Evolutionary conservation across 2,797 vertebrate genomes (phyloP).

Genomic region (Erethizon dorsatum): DNA sequence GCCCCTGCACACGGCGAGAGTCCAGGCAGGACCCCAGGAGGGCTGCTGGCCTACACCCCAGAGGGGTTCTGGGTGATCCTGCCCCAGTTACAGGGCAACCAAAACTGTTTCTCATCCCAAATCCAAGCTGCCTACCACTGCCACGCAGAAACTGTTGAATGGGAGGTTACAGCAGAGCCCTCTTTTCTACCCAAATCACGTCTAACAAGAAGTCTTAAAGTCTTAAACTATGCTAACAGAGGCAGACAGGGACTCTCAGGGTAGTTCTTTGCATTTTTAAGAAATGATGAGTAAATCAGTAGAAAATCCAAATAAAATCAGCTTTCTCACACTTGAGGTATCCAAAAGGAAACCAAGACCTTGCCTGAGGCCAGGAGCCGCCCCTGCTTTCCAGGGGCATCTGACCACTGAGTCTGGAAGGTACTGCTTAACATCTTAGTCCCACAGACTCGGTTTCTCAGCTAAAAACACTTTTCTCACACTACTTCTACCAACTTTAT

Average conservation of each 20-base stretch:
- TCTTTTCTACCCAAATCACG: background rate
- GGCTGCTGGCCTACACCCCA: background rate
- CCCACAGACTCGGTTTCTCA: background rate
- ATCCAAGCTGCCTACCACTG: background rate
- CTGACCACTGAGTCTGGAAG: background rate
- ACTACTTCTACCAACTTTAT: slow-evolving; percentile 1
- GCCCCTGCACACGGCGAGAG: too few species aligned
- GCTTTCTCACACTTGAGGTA: background rate
- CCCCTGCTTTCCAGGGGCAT: too few species aligned
- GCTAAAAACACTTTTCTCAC: background rate
- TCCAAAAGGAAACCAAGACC: background rate
- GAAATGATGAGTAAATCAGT: background rate
- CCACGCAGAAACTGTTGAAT: background rate
- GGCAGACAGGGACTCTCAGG: background rate
- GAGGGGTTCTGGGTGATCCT: background rate
- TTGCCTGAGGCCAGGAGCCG: background rate
- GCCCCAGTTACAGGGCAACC: background rate
- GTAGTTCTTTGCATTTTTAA: slow-evolving; percentile 6
- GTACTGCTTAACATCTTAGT: background rate
- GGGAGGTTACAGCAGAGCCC: background rate
- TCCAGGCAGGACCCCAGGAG: background rate
- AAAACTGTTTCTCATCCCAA: background rate
- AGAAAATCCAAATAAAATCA: slow-evolving; percentile 60
- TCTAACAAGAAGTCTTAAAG: background rate
- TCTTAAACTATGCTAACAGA: background rate